Conservation (phyloP, 2,113 vertebrate species). For the Dicaeum eximium region DNA sequence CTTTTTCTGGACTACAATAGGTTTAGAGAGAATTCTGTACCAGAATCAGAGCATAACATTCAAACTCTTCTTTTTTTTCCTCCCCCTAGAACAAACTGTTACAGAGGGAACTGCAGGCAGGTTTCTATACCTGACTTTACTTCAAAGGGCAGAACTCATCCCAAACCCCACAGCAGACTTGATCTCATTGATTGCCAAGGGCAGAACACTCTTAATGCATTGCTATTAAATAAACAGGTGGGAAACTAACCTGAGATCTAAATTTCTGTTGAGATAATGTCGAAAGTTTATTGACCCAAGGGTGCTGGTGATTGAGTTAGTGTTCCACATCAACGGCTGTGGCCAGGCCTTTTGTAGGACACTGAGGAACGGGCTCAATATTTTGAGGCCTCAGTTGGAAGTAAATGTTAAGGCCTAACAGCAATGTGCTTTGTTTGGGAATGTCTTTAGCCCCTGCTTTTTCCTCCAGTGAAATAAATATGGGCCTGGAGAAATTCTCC, state of each 20-base stretch:
- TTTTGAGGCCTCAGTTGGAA: not conserved
- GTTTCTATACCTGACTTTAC: not conserved
- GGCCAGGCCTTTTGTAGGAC: not conserved
- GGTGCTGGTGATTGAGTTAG: not conserved
- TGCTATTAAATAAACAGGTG: not conserved
- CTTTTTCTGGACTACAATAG: not conserved
- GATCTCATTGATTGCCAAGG: not conserved
- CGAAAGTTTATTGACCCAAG: not conserved
- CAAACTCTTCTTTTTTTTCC: too few relatives aligned
- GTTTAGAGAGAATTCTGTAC: not conserved
- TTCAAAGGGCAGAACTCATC: not conserved
- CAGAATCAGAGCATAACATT: not conserved
- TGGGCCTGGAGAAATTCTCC: too few relatives aligned
- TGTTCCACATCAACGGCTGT: not conserved
- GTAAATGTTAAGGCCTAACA: not conserved
- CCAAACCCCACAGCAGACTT: not conserved
- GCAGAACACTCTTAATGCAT: not conserved
- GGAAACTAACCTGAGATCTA: not conserved
- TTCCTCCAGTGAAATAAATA: too few relatives aligned
- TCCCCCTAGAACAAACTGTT: not conserved
- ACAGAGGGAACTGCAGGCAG: not conserved
- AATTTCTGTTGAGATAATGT: not conserved
- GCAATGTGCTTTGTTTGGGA: not conserved
- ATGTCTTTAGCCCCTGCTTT: too few relatives aligned
- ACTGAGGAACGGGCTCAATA: not conserved